A percentile compares a stretch with the other conserved stretches of the same genome.
phyloP scores from a whole-genome alignment of 2,888 invertebrate species.

The Drosophila helvetica region DNA sequence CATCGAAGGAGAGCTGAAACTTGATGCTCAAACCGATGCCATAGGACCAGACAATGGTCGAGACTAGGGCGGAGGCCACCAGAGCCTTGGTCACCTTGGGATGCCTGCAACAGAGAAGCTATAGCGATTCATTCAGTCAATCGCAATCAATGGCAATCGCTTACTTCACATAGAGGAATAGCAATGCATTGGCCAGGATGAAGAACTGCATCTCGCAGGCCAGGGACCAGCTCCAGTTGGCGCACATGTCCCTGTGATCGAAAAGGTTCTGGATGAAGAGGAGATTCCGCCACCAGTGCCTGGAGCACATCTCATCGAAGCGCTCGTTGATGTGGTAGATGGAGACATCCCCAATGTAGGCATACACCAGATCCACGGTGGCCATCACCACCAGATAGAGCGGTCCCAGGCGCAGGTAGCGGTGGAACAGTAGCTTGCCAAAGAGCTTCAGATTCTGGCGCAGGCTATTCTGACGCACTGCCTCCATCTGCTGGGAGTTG shows the following conservation, averaged over 20 bases:
- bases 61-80: constrained; percentile 54
- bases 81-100: constrained; percentile 71
- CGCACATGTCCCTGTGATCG: constrained; percentile 82
- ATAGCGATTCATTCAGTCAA: not conserved
- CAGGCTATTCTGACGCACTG: constrained; percentile 72
- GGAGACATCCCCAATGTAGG: constrained; percentile 82
- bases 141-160: too few species aligned
- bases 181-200: constrained; percentile 76
- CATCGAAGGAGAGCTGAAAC: constrained; percentile 83
- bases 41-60: constrained; percentile 79
- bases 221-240: constrained; percentile 84
- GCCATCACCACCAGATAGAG: constrained; percentile 81
- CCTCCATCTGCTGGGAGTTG: constrained; percentile 74
- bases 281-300: constrained; percentile 84
- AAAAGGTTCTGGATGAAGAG: constrained; percentile 83
- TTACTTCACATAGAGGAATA: constrained; percentile 83
- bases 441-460: constrained; percentile 76
- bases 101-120: constrained; percentile 61
- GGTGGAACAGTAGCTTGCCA: constrained; percentile 80
- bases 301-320: constrained; percentile 82
- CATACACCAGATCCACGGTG: constrained; percentile 81
- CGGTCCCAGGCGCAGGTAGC: constrained; percentile 82
- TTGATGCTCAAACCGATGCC: constrained; percentile 73
- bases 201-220: constrained; percentile 84
- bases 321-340: constrained; percentile 83